A percentile compares a stretch with the other conserved stretches of the same genome.
These are phyloP conservation scores for Oreochromis aureus DNA, from an alignment of 2,113 vertebrate species.

Conservation along the genomic window DNA sequence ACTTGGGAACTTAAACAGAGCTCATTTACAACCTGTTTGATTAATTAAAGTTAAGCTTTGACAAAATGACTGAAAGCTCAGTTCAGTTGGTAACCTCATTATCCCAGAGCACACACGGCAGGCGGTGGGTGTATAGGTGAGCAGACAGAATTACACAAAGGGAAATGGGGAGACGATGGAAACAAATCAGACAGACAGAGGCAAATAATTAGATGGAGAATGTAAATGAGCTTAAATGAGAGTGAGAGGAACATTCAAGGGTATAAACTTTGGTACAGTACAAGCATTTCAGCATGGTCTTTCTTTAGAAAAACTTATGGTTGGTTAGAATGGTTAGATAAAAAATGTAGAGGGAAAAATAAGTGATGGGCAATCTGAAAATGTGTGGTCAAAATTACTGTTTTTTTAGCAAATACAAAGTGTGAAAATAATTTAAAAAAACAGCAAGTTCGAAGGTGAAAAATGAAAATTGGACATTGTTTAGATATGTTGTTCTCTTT, in stretches of 20 bases:
- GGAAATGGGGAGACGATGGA: neutral
- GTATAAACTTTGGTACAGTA: neutral
- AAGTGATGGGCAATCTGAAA: neutral
- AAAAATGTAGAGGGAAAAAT: neutral
- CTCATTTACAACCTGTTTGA: neutral
- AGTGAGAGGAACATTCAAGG: neutral
- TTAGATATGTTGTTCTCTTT: neutral
- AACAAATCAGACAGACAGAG: neutral
- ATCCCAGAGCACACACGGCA: neutral
- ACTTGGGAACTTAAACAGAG: neutral
- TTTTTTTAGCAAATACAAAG: neutral
- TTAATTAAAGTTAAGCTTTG: neutral
- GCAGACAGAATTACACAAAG: neutral
- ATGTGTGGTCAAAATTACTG: neutral
- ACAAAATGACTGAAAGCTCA: neutral
- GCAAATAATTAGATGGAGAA: neutral
- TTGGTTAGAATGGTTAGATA: neutral
- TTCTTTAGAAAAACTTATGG: neutral
- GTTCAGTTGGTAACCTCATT: neutral
- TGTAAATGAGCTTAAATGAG: neutral
- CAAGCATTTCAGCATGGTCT: neutral
- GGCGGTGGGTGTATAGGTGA: neutral
- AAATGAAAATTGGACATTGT: neutral
- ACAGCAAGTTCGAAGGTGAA: neutral
- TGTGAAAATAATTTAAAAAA: neutral